Evolutionary conservation across 2,113 vertebrate genomes (phyloP).

Genomic region (Condylura cristata): DNA sequence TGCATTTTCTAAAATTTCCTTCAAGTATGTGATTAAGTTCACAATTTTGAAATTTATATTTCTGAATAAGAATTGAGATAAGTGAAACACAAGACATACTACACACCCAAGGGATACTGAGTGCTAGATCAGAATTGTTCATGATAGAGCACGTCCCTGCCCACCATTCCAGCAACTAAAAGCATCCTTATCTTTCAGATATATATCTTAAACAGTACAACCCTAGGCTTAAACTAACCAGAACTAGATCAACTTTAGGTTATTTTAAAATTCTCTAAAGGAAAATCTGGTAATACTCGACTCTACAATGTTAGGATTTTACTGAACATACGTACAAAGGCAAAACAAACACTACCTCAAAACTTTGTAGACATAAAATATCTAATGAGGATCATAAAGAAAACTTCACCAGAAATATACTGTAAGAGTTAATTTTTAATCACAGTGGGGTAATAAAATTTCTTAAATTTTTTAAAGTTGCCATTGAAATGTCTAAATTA

Average conservation of each 20-base stretch:
- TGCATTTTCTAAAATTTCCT: not conserved
- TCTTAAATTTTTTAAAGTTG: not conserved
- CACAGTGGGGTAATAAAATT: not conserved
- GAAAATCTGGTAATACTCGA: not conserved
- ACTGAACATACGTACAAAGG: not conserved
- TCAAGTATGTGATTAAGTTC: not conserved
- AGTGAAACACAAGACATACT: not conserved
- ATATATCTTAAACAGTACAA: not conserved
- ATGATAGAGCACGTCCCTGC: too few species aligned
- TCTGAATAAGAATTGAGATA: not conserved
- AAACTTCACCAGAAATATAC: not conserved
- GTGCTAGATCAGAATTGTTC: not conserved
- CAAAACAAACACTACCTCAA: not conserved
- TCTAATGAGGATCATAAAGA: not conserved
- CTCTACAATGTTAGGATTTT: not conserved
- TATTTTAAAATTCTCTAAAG: not conserved
- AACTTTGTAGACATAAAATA: not conserved
- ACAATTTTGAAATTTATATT: not conserved
- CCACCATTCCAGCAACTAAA: not conserved
- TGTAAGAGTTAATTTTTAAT: not conserved
- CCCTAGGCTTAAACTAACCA: not conserved
- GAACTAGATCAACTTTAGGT: not conserved
- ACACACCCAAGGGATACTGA: not conserved
- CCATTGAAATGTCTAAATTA: not conserved
- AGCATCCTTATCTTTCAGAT: not conserved